These are phyloP conservation scores for Bradynema listronoti DNA, from an alignment of 1,140 invertebrate genomes.

Conservation along the genomic window DNA sequence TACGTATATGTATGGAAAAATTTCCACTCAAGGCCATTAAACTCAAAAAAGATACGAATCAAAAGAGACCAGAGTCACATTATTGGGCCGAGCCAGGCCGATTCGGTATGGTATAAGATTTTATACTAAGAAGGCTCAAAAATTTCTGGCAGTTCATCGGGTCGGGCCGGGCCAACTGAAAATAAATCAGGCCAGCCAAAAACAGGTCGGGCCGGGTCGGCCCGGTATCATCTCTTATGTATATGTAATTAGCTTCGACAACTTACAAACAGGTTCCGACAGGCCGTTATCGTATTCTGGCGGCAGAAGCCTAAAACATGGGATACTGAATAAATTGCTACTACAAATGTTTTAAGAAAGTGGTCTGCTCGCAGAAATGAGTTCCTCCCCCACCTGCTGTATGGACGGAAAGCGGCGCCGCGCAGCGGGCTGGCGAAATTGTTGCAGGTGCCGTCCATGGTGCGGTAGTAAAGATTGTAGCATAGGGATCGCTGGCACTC, in stretches of 20 bases:
- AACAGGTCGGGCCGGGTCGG: conserved; percentile 1
- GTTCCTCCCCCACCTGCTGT: conserved; percentile 40
- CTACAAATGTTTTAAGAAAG: conserved; percentile 15
- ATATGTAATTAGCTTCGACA: no score
- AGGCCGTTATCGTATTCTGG: conserved; percentile 55
- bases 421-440: conserved; percentile 46
- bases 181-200: no score
- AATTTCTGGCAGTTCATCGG: no score
- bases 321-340: conserved; percentile 10
- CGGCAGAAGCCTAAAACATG: conserved; percentile 41
- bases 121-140: no score
- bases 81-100: no score
- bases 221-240: no score
- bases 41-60: no score
- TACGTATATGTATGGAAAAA: no score
- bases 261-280: conserved; percentile 55
- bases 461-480: conserved; percentile 49
- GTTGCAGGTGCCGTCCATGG: conserved; percentile 56
- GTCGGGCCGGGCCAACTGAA: no score
- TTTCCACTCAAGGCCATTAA: no score
- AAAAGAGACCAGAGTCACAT: no score
- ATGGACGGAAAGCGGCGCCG: conserved; percentile 54
- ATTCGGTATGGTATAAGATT: no score
- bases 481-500: conserved; percentile 53
- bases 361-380: neutral